A percentile compares a stretch with the other conserved stretches of the same genome.
These are phyloP conservation scores for Microcebus ravelobensis DNA, from an alignment of 2,113 vertebrate genomes.

Conservation along the genomic window DNA sequence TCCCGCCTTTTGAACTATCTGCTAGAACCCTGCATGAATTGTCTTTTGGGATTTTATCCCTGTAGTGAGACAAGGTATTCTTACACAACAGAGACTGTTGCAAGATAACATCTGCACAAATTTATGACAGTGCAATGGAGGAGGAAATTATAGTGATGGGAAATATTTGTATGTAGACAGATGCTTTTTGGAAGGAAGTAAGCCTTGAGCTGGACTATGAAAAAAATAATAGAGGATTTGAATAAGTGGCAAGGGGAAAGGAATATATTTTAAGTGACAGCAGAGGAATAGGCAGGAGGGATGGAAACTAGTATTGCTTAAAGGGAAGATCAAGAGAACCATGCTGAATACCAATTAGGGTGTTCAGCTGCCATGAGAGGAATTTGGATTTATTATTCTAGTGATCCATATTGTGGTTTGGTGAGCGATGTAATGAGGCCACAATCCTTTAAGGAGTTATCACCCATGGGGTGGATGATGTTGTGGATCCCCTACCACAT, in stretches of 20 bases:
- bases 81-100: background rate
- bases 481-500: background rate
- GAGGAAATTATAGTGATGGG: slow-evolving; percentile 11
- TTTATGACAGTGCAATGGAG: background rate
- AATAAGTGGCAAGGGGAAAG: background rate
- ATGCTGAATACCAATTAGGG: background rate
- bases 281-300: background rate
- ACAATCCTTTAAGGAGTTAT: background rate
- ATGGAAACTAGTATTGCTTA: background rate
- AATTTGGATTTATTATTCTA: background rate
- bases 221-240: background rate
- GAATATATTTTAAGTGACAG: background rate
- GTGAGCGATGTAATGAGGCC: background rate
- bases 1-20: background rate
- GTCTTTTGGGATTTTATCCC: background rate
- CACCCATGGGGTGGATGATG: too few species aligned
- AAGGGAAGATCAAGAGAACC: background rate
- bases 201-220: background rate
- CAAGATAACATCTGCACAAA: slow-evolving; percentile 17
- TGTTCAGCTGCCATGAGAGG: background rate
- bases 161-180: slow-evolving; percentile 39
- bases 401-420: background rate
- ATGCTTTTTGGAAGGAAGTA: slow-evolving; percentile 1
- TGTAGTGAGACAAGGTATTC: background rate
- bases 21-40: background rate